phyloP scores from a whole-genome alignment of 2,113 vertebrate genomes.

The Mohoua ochrocephala region DNA sequence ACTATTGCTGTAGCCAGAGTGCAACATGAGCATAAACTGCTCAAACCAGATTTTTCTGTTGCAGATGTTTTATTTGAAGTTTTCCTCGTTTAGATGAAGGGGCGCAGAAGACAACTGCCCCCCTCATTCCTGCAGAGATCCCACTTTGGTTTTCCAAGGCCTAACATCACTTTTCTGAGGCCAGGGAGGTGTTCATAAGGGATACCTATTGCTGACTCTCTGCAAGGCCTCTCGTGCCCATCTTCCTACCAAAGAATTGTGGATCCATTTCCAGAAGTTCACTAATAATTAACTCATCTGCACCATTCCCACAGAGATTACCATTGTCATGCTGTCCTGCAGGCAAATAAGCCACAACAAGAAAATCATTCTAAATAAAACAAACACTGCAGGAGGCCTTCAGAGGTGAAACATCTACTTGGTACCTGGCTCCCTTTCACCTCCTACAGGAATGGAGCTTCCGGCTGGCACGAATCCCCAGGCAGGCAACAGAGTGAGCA shows the following conservation, averaged over 20 bases:
- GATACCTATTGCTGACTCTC: neutral
- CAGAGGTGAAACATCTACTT: neutral
- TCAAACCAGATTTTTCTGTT: neutral
- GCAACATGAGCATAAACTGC: neutral
- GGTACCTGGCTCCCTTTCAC: neutral
- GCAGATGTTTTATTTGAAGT: neutral
- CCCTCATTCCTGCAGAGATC: neutral
- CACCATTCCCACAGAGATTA: neutral
- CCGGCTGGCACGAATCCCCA: neutral
- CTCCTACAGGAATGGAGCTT: neutral
- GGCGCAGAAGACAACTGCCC: neutral
- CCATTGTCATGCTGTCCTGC: neutral
- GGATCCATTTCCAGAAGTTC: neutral
- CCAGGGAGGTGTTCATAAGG: neutral
- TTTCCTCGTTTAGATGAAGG: neutral
- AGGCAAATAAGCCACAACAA: neutral
- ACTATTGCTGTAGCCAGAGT: neutral
- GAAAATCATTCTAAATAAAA: neutral
- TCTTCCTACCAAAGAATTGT: neutral
- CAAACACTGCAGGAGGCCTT: neutral
- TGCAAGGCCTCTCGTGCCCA: neutral
- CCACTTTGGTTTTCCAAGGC: neutral
- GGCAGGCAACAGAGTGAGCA: neutral
- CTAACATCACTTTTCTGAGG: neutral
- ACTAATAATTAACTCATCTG: neutral